phyloP scores from a whole-genome alignment of 1,140 invertebrate species.

The Pemphigus obesinymphae region DNA sequence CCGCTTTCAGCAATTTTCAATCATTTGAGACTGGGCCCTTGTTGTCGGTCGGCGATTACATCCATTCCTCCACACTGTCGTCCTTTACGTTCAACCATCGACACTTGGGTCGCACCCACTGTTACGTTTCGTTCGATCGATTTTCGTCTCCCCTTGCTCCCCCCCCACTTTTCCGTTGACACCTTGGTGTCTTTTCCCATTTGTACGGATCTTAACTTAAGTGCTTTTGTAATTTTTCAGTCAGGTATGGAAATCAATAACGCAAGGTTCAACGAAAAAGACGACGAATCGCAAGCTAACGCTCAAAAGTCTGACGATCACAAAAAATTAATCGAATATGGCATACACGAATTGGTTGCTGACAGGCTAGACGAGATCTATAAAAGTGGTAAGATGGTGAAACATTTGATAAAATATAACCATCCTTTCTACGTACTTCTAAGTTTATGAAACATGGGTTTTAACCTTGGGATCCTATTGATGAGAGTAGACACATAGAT shows the following conservation, averaged over 20 bases:
- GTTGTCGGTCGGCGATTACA: no score
- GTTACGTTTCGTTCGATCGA: not conserved
- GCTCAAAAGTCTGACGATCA: slow-evolving; percentile 67
- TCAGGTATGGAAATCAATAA: slow-evolving; percentile 24
- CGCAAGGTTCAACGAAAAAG: not conserved
- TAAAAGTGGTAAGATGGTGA: slow-evolving; percentile 66
- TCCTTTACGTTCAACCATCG: no score
- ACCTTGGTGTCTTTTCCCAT: not conserved
- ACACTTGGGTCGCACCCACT: not conserved
- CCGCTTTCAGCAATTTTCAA: no score
- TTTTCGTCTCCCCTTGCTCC: no score
- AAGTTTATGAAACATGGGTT: no score
- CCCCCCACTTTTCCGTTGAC: not conserved
- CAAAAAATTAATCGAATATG: slow-evolving; percentile 84
- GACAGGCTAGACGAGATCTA: slow-evolving; percentile 94
- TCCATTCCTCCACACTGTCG: no score
- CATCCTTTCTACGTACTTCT: no score
- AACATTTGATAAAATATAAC: no score
- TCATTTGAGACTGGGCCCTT: no score
- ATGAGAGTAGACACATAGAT: no score
- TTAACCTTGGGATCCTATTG: no score
- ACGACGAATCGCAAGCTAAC: not conserved
- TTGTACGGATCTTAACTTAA: not conserved
- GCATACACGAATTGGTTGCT: slow-evolving; percentile 86
- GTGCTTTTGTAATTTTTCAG: not conserved